A percentile compares a stretch with the other conserved stretches of the same genome.
phyloP scores from a whole-genome alignment of 2,797 vertebrate species.

The Coccyzus lansbergi region DNA sequence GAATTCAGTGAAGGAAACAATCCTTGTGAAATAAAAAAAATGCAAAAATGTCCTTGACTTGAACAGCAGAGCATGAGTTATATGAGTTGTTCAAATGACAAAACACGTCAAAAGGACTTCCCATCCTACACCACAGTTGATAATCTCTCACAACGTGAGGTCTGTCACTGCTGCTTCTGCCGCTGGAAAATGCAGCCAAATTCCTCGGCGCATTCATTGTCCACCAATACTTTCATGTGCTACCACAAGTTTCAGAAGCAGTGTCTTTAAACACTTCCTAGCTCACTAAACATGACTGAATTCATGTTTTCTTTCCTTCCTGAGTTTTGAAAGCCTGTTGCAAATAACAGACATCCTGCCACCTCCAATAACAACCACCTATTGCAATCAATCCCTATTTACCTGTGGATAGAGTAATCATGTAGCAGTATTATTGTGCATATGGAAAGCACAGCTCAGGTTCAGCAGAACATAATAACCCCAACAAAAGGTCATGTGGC shows the following conservation, averaged over 20 bases:
- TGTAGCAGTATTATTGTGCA: neutral
- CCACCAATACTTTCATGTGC: neutral
- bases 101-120: neutral
- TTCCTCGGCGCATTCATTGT: neutral
- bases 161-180: neutral
- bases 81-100: neutral
- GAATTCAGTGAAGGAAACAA: conserved; percentile 18
- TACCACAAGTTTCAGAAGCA: neutral
- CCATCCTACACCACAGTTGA: neutral
- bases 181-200: neutral
- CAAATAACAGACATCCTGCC: neutral
- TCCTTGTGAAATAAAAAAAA: neutral
- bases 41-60: neutral
- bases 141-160: neutral
- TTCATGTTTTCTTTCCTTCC: neutral
- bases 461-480: neutral
- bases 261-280: neutral
- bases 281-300: neutral
- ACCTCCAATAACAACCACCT: neutral
- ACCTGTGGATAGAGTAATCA: neutral
- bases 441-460: neutral
- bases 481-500: neutral
- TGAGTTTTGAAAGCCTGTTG: neutral
- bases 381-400: neutral
- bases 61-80: neutral